phyloP scores from a whole-genome alignment of 2,888 invertebrate species.

The Drosophila greeni region DNA sequence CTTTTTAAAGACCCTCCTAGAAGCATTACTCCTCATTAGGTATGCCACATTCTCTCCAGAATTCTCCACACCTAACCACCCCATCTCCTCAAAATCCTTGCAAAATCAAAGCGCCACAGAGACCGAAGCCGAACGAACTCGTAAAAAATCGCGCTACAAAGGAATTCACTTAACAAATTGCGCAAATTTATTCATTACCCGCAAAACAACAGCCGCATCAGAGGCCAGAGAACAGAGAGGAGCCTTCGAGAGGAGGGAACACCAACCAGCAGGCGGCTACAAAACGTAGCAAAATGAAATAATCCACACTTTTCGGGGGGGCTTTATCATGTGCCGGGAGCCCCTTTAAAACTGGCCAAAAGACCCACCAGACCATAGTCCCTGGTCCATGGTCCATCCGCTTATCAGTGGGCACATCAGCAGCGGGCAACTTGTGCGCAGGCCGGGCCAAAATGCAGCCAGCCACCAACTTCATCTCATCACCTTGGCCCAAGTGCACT shows the following conservation, averaged over 20 bases:
- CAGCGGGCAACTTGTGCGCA: constrained; percentile 61
- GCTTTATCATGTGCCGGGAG: constrained; percentile 64
- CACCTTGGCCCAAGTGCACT: constrained; percentile 55
- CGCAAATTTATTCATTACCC: constrained; percentile 76
- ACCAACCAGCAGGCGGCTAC: constrained; percentile 51
- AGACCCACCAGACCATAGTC: constrained; percentile 21
- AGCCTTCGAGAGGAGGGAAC: constrained; percentile 2
- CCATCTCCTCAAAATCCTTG: background rate
- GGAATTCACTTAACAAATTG: constrained; percentile 76
- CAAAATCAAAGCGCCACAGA: constrained; percentile 55
- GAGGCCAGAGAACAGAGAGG: background rate
- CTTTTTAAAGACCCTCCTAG: background rate
- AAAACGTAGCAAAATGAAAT: constrained; percentile 73
- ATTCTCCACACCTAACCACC: constrained; percentile 2
- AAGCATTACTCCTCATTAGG: constrained; percentile 33
- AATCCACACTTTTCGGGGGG: constrained; percentile 69
- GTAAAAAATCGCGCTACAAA: constrained; percentile 74
- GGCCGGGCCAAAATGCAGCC: constrained; percentile 34
- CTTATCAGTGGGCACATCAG: constrained; percentile 71
- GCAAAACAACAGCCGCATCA: constrained; percentile 54
- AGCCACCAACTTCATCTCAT: constrained; percentile 60
- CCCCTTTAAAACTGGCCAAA: constrained; percentile 41
- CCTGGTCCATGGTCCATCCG: constrained; percentile 24
- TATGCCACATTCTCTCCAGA: constrained; percentile 48
- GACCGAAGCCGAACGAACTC: constrained; percentile 56